A percentile compares a stretch with the other conserved stretches of the same genome.
Conservation (phyloP, 1,140 invertebrate genomes). For the Varroa destructor region DNA sequence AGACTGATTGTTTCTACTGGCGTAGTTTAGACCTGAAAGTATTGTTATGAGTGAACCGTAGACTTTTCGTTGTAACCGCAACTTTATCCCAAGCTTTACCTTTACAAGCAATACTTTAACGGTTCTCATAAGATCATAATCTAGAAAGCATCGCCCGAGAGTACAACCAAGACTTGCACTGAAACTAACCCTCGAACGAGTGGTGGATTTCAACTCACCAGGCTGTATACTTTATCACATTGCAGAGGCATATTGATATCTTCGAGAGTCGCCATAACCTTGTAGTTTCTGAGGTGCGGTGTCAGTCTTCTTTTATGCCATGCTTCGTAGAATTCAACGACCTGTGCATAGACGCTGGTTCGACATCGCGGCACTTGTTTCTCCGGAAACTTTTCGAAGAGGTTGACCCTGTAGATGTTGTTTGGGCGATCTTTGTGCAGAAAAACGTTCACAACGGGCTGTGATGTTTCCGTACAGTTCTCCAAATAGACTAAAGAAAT, state of each 20-base stretch:
- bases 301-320: not conserved
- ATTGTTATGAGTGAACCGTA: no score
- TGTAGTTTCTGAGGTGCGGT: conserved; percentile 10
- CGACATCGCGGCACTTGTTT: not conserved
- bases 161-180: no score
- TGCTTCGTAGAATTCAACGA: conserved; percentile 2
- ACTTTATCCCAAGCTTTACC: no score
- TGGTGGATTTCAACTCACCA: not conserved
- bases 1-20: no score
- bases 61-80: no score
- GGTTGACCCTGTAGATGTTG: not conserved
- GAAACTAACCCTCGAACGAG: no score
- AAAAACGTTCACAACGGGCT: not conserved
- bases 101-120: no score
- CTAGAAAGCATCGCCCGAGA: no score
- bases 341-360: not conserved
- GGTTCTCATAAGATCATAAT: no score
- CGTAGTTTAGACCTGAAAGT: no score
- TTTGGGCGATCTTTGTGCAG: conserved; percentile 16
- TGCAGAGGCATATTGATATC: not conserved
- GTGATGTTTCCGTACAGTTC: not conserved
- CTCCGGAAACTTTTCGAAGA: conserved; percentile 18
- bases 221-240: not conserved
- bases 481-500: conserved; percentile 7
- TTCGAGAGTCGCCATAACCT: conserved; percentile 4